Evolutionary conservation across 53 echinoderm and acorn worm genomes (phyloP).

Genomic region (Holothuria scabra): DNA sequence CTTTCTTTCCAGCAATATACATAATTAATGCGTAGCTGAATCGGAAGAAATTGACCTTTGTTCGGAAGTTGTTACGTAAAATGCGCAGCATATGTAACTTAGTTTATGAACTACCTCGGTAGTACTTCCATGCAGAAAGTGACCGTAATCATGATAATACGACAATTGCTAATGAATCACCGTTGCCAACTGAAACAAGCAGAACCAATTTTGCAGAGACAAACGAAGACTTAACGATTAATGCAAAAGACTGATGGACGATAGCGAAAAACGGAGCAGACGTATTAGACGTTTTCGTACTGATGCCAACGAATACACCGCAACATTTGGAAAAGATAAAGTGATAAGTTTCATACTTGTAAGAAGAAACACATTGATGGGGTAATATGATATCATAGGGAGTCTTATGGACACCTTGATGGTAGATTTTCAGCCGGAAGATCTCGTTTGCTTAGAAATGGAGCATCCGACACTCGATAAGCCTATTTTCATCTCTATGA

Average conservation of each 20-base stretch:
- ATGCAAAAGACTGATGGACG: conserved; percentile 11
- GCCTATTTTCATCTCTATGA: conserved; percentile 2
- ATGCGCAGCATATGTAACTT: no score
- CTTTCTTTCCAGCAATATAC: no score
- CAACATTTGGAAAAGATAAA: neutral
- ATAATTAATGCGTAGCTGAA: no score
- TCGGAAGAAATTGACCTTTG: no score
- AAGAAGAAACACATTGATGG: neutral
- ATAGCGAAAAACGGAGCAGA: neutral
- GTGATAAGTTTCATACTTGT: neutral
- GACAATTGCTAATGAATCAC: no score
- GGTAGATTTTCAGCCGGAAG: conserved; percentile 1
- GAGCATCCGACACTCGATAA: neutral
- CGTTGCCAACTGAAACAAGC: no score
- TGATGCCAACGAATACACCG: conserved; percentile 2
- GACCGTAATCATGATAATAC: no score
- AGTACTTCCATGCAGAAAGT: no score
- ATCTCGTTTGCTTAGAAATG: conserved; percentile 14
- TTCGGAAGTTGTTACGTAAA: no score
- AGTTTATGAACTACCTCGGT: no score
- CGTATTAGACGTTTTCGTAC: conserved; percentile 1
- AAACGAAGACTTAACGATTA: no score
- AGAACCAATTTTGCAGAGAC: no score
- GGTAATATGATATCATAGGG: neutral
- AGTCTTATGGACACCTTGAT: neutral